Evolutionary conservation across 2,797 vertebrate genomes (phyloP).

Genomic region (Megaceryle alcyon): DNA sequence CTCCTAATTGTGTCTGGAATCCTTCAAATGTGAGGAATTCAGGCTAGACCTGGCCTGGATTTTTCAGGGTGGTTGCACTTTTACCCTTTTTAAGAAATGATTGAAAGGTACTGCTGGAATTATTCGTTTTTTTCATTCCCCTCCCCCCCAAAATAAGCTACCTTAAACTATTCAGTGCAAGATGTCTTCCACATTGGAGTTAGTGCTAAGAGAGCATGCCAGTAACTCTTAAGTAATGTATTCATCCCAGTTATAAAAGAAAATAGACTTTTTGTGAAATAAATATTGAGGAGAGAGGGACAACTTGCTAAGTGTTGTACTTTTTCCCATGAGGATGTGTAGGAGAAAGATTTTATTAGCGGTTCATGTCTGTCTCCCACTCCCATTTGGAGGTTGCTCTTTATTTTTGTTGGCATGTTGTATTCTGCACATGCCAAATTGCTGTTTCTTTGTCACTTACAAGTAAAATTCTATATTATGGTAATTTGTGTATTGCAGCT

Average conservation of each 20-base stretch:
- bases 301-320: slow-evolving; percentile 38
- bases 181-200: not conserved
- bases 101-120: slow-evolving; percentile 38
- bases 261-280: slow-evolving; percentile 17
- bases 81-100: slow-evolving; percentile 66
- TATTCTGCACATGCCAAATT: slow-evolving; percentile 38
- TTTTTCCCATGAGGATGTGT: slow-evolving; percentile 3
- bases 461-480: not conserved
- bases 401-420: slow-evolving; percentile 33
- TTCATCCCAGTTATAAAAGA: not conserved
- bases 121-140: slow-evolving; percentile 53
- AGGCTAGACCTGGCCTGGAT: slow-evolving; percentile 52
- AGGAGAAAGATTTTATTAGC: slow-evolving; percentile 7
- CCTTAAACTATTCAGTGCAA: not conserved
- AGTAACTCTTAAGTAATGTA: not conserved
- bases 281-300: not conserved
- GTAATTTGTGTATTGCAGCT: not conserved
- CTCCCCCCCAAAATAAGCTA: not conserved
- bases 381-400: not conserved
- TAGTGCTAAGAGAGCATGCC: not conserved
- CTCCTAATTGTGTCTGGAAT: slow-evolving; percentile 71
- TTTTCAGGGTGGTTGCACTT: slow-evolving; percentile 73
- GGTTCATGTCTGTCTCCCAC: not conserved
- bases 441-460: not conserved
- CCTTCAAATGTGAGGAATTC: slow-evolving; percentile 75